Evolutionary conservation across 2,888 invertebrate species (phyloP), one percentile per base, ranked within the genome.

Genomic region (Eremobia ochroleuca): DNA sequence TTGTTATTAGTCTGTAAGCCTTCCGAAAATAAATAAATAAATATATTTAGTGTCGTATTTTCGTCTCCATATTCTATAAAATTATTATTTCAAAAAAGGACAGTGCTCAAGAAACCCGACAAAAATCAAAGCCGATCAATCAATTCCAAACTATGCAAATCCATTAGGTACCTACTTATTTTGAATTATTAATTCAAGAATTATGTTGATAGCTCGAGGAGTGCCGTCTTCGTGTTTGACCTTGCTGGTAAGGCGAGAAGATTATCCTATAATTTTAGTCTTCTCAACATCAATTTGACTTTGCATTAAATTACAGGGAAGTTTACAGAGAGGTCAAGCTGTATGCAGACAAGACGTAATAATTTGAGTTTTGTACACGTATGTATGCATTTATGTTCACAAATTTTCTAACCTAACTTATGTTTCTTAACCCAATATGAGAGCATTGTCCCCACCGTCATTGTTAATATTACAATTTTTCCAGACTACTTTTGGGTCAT

Each of bases 261-360:
- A 71, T 74, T 28, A 34, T 52, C 31, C 4, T 43, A 43, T n/a
- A 13, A 49, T 49, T 25, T 62, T 73, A 52, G 25, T 52, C 25
- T 52, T n/a, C 52, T n/a, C 31, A 75, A 37, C 31, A 55, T 55
- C 11, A 37, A 58, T 64, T 25, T 4, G 18, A 9, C 8, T 55
- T 78, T 25, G 71, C 43, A n/a, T 55, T 21, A 9, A 34, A 15
- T 66, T 79, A 73, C 34, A 65, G 73, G 4, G 40, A 40, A 34
- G 11, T 5, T 34, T 34, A 59, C 4, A 59, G 6, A 21, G 15
- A 43, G 15, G n/a, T 65, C 72, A 58, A 64, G 25, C 52, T 70
- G 25, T 28, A 43, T 55, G n/a, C 13, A 34, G 5, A 0, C 15
- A 72, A 72, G 15, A 49, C 21, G 21, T 13, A 40, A 66, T 59